Base-by-base conservation (phyloP, 2,888 invertebrate species). In the Drosophila picticornis region DNA sequence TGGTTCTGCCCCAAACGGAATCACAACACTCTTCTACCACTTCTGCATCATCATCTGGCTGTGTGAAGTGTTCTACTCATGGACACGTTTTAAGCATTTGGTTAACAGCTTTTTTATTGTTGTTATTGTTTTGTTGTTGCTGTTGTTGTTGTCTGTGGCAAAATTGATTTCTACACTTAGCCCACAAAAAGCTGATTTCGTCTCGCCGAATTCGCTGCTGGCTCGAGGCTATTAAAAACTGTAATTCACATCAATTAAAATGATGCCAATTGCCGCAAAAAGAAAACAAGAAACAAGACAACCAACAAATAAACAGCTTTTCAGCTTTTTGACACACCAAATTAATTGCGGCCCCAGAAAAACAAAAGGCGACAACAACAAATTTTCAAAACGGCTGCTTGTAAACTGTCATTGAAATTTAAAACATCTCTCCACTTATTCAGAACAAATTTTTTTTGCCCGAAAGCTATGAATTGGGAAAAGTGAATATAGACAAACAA, bases 31-130 rank as follows among this genome's bases (percentile, higher is more conserved):
- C 56, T 64, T 50, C 36, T 31, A 31, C 57, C 22, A 53, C 40
- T 51, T 38, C 40, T 51, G 36, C 51, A 19, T 19, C 50, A 50
- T 50, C 50, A 27, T 51, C 29, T 51, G 22, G 40, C 29, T 60
- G 65, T 60, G 55, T 78, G 72, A 71, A 83, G 85, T 75, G 60
- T 66, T 72, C 83, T 77, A 75, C 80, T 85, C 83, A 64, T 52
- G 83, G 68, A 77, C 83, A 85, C 80, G 75, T 77, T 77, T 77
- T 67, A 80, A 83, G 81, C 77, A 50, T 70, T 81, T 72, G 69
- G 62, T 53, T 77, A 83, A 81, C 84, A 81, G 75, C 66, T 75
- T 74, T 76, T 76, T 77, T 67, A 29, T 51, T n/a, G 25, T 25
- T 53, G 51, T 34, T 53, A 4, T 50, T 40, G 38, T 32, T 52